Base-by-base conservation (phyloP, 2,797 vertebrate genomes). In the Pitangus sulphuratus region DNA sequence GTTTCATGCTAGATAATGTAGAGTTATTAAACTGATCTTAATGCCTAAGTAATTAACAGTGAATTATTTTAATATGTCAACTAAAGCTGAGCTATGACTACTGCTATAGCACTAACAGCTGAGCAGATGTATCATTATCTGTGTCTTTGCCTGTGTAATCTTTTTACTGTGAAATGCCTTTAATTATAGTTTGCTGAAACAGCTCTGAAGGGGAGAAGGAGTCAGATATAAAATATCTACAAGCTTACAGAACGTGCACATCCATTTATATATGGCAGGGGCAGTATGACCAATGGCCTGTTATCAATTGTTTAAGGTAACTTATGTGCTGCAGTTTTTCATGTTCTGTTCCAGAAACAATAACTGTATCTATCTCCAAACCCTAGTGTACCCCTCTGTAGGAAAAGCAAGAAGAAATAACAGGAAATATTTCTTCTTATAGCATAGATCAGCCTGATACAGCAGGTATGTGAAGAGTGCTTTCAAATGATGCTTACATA, bases 141-240 rank as follows among this genome's bases (percentile, higher is more conserved):
- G 60, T 83, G 57, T 80, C 72, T 92, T 91, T 92, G 96, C 48
- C 78, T 65, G 26, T 78, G 51, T 51, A 90, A 58, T 68, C 45
- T 86, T 76, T 84, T 95, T 39, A 64, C 77, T 87, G 76, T 90
- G 83, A 75, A 94, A 81, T 54, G 14, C 82, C 94, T 95, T 88
- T 85, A 60, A 82, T 90, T 89, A 94, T 48, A 47, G 60, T 75
- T 89, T 79, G 16, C 77, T 48, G 75, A 53, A 84, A 51, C 42
- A 76, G 15, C 48, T 35, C 71, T 47, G 86, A 78, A 84, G 88
- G n/a, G 70, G 40, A 62, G 30, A 82, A 65, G 60, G 30, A 58
- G 50, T 25, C n/a, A 11, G 44, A 64, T 37, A 61, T 57, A 71
- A 84, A 86, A 82, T 44, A 77, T 2, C 78, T 68, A 31, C 65